Base-by-base conservation (phyloP, 2,797 vertebrate genomes). In the Avahi laniger region DNA sequence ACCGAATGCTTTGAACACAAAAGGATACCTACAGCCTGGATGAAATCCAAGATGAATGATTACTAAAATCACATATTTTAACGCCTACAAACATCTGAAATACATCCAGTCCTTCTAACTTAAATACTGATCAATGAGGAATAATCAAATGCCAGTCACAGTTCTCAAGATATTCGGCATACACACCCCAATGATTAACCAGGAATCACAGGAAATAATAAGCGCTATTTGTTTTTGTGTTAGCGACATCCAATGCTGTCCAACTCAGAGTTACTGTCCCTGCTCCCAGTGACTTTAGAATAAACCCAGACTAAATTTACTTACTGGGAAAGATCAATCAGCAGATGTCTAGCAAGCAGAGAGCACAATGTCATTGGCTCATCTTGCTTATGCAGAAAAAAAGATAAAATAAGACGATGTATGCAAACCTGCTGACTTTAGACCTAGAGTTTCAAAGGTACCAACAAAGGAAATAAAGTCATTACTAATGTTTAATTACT, bases 61-160 rank as follows among this genome's bases (percentile, higher is more conserved):
- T 72, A 22, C 52, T 78, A 84, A 93, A 95, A 91, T 63, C 63
- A 81, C 52, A 80, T 54, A 91, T 82, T 89, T 81, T 92, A 90
- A 72, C 75, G 72, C 4, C 35, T 88, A 5, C 9, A 72, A 67
- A 17, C 48, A 86, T 54, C 38, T 91, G 43, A 86, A 90, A 85
- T 88, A 26, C 26, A 94, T 67, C 1, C 14, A 81, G 2, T 43
- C 48, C 38, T 93, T 95, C 43, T 80, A 61, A 46, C 52, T 13
- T 91, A 92, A 73, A 75, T 69, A 28, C 24, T 90, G 57, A 88
- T 78, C 65, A 89, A 4, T 59, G 22, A 80, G 7, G 3, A 87
- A 72, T 83, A 91, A 88, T 84, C 22, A 81, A 59, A 84, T 76
- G 12, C 22, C n/a, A 92, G 57, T 90, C 35, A 96, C 20, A 14